phyloP scores from a whole-genome alignment of 37 sponge, comb jelly and placozoan genomes.

The Spongilla lacustris region DNA sequence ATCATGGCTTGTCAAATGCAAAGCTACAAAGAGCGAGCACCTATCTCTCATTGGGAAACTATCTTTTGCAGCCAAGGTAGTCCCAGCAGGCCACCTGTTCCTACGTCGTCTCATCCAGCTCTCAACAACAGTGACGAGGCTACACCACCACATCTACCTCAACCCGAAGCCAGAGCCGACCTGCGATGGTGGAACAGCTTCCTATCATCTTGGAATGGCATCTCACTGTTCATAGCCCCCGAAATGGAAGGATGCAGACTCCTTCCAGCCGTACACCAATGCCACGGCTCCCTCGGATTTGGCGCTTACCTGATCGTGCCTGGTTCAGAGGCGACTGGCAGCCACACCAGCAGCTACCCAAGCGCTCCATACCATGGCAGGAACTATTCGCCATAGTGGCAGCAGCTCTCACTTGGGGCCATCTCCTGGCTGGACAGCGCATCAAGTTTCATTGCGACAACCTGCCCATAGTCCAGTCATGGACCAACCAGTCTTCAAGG shows the following conservation, averaged over 20 bases:
- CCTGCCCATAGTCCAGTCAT: not conserved
- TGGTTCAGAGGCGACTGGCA: not conserved
- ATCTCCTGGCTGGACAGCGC: not conserved
- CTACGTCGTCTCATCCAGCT: too few species aligned
- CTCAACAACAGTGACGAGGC: too few species aligned
- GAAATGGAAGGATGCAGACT: not conserved
- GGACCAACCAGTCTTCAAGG: too few species aligned
- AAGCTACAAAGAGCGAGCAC: too few species aligned
- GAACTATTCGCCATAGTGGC: not conserved
- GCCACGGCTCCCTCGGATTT: not conserved
- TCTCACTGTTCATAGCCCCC: not conserved
- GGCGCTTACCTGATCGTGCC: not conserved
- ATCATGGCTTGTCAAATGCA: too few species aligned
- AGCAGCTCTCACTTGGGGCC: not conserved
- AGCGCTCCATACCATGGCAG: not conserved
- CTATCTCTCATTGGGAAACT: too few species aligned
- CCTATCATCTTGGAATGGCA: not conserved
- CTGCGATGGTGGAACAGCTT: not conserved
- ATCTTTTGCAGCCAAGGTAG: too few species aligned
- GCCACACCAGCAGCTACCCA: not conserved
- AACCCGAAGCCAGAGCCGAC: conserved; percentile 39
- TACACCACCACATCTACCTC: too few species aligned
- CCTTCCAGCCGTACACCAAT: not conserved
- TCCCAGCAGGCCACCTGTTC: too few species aligned
- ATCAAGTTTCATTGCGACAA: not conserved